A percentile compares a stretch with the other conserved stretches of the same genome.
phyloP scores from a whole-genome alignment of 2,888 invertebrate genomes.

The Odontocerum albicorne region DNA sequence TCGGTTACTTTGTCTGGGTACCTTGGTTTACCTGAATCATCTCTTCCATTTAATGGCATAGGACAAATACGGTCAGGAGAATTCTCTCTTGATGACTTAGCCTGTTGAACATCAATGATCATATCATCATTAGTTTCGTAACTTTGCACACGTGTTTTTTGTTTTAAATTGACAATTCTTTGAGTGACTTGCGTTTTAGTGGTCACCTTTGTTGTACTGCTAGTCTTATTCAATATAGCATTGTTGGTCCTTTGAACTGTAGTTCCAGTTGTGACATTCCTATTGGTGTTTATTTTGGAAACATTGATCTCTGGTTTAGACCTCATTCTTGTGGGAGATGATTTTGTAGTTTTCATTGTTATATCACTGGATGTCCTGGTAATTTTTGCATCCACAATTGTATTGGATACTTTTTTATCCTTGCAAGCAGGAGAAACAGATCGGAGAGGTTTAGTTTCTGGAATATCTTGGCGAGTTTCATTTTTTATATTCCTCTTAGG shows the following conservation, averaged over 20 bases:
- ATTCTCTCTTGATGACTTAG: constrained; percentile 74
- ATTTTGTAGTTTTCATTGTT: constrained; percentile 54
- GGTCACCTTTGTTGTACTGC: constrained; percentile 49
- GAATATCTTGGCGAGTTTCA: constrained; percentile 40
- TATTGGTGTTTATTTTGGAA: constrained; percentile 45
- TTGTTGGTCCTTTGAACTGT: constrained; percentile 44
- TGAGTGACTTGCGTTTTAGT: constrained; percentile 40
- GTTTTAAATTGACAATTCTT: constrained; percentile 44
- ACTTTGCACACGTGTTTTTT: constrained; percentile 38
- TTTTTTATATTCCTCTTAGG: constrained; percentile 26
- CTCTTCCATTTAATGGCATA: constrained; percentile 61
- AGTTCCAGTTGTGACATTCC: constrained; percentile 39
- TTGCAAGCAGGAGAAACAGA: constrained; percentile 24
- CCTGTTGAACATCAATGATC: constrained; percentile 70
- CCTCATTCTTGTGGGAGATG: constrained; percentile 50
- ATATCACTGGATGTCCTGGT: constrained; percentile 61
- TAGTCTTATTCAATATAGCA: constrained; percentile 51
- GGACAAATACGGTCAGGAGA: constrained; percentile 73
- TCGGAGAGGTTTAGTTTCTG: constrained; percentile 49
- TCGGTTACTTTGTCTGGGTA: constrained; percentile 75
- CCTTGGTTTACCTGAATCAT: constrained; percentile 63
- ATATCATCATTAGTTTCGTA: constrained; percentile 55
- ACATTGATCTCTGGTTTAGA: constrained; percentile 57
- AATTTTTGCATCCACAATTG: constrained; percentile 49
- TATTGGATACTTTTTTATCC: constrained; percentile 27